These are phyloP conservation scores for Rhinatrema bivittatum DNA, from an alignment of 2,797 vertebrate genomes.

Conservation along the genomic window DNA sequence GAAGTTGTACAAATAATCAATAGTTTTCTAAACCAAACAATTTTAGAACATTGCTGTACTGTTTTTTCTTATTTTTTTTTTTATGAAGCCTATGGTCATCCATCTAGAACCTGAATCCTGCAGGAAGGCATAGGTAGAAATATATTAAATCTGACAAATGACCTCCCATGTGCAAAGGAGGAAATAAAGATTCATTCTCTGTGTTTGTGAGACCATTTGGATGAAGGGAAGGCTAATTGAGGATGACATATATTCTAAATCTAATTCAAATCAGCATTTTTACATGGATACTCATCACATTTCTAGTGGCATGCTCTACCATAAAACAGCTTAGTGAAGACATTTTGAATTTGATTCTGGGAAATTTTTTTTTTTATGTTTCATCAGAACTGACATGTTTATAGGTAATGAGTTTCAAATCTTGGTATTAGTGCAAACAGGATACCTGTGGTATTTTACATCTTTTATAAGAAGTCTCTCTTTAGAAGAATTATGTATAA, in stretches of 20 bases:
- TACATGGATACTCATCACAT: conserved; percentile 68
- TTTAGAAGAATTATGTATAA: conserved; percentile 27
- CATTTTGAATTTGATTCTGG: conserved; percentile 52
- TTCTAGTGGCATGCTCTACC: conserved; percentile 47
- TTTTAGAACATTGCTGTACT: not conserved
- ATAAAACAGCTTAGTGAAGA: conserved; percentile 61
- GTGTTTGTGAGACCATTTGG: conserved; percentile 69
- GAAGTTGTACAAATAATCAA: too few species aligned
- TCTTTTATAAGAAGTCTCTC: conserved; percentile 24
- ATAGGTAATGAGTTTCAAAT: conserved; percentile 47
- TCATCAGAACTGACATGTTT: conserved; percentile 54
- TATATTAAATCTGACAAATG: conserved; percentile 71
- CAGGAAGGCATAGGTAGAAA: conserved; percentile 59
- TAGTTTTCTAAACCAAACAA: conserved; percentile 1
- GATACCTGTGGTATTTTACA: conserved; percentile 29
- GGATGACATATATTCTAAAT: conserved; percentile 67
- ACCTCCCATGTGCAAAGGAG: conserved; percentile 69
- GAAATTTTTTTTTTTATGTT: conserved; percentile 43
- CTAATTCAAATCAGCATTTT: conserved; percentile 71
- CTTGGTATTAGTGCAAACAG: conserved; percentile 34
- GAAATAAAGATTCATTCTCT: conserved; percentile 71
- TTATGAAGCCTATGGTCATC: conserved; percentile 37
- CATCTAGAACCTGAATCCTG: conserved; percentile 56
- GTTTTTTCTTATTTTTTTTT: too few species aligned
- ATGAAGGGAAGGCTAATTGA: conserved; percentile 66